Conservation (phyloP, 2,113 vertebrate genomes). For the Scophthalmus maximus region DNA sequence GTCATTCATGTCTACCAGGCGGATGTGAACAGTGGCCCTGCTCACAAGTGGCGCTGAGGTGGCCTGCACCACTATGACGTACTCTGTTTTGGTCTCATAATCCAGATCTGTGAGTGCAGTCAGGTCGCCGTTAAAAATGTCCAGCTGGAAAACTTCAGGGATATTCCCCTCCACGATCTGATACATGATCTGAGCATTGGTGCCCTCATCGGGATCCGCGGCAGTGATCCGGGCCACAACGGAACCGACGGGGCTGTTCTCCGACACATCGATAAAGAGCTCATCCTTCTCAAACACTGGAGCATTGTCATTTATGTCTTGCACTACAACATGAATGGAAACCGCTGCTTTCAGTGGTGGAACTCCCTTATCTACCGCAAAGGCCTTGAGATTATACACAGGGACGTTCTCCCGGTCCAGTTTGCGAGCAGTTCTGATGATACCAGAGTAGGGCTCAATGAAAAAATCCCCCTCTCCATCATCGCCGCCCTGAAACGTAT, state of each 20-base stretch:
- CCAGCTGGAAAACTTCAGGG: constrained; percentile 94
- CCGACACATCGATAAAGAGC: constrained; percentile 90
- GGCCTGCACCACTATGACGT: constrained; percentile 94
- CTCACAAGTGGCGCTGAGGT: constrained; percentile 96
- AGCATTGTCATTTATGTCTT: constrained; percentile 96
- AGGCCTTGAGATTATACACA: constrained; percentile 89
- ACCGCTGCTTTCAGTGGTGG: constrained; percentile 89
- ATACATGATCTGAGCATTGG: constrained; percentile 97
- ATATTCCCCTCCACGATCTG: constrained; percentile 96
- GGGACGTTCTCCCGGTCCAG: constrained; percentile 94
- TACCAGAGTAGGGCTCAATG: constrained; percentile 92
- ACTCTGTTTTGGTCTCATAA: constrained; percentile 91
- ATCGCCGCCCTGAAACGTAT: constrained; percentile 92
- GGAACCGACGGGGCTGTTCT: constrained; percentile 92
- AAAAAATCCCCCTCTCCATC: constrained; percentile 95
- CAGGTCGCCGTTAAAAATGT: constrained; percentile 94
- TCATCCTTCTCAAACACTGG: constrained; percentile 95
- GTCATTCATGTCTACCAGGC: constrained; percentile 93
- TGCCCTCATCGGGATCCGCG: constrained; percentile 91
- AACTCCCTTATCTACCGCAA: constrained; percentile 90
- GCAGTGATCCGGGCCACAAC: constrained; percentile 91
- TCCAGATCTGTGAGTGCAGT: constrained; percentile 91
- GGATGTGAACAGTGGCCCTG: constrained; percentile 91
- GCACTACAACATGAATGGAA: constrained; percentile 88
- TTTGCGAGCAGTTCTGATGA: constrained; percentile 91